These are phyloP conservation scores for Sitophilus oryzae DNA, from an alignment of 1,140 invertebrate species.

Conservation along the genomic window DNA sequence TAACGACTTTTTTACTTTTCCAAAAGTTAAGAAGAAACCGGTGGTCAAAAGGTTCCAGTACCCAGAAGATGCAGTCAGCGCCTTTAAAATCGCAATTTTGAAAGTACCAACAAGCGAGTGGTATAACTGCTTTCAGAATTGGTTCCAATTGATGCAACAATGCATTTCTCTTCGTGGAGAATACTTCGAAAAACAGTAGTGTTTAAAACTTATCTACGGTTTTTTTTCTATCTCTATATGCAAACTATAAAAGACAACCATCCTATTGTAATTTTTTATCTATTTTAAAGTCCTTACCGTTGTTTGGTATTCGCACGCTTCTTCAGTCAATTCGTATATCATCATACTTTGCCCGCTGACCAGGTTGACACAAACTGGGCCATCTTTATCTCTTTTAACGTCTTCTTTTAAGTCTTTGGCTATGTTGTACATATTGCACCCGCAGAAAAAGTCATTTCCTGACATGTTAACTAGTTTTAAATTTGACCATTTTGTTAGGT, in stretches of 20 bases:
- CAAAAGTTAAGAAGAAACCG: neutral
- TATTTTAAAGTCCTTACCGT: neutral
- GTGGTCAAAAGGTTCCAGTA: no score
- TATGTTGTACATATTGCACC: constrained; percentile 48
- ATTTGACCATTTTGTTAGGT: constrained; percentile 33
- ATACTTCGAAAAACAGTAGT: no score
- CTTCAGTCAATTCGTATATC: constrained; percentile 23
- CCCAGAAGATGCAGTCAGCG: no score
- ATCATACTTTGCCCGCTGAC: constrained; percentile 13
- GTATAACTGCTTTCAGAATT: no score
- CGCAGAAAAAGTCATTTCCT: constrained; percentile 55
- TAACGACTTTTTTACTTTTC: no score
- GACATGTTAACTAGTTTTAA: constrained; percentile 45
- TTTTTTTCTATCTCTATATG: no score
- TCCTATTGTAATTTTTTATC: constrained; percentile 2
- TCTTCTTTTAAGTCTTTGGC: constrained; percentile 20
- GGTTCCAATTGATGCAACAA: no score
- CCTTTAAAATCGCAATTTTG: no score
- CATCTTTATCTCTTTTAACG: constrained; percentile 29
- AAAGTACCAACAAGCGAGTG: no score
- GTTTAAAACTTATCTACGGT: no score
- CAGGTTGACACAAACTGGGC: constrained; percentile 33
- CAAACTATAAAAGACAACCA: neutral
- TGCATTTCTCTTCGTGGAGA: no score
- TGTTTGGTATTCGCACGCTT: constrained; percentile 10